Evolutionary conservation across 2,113 vertebrate species (phyloP).

Genomic region (Haemorhous mexicanus): DNA sequence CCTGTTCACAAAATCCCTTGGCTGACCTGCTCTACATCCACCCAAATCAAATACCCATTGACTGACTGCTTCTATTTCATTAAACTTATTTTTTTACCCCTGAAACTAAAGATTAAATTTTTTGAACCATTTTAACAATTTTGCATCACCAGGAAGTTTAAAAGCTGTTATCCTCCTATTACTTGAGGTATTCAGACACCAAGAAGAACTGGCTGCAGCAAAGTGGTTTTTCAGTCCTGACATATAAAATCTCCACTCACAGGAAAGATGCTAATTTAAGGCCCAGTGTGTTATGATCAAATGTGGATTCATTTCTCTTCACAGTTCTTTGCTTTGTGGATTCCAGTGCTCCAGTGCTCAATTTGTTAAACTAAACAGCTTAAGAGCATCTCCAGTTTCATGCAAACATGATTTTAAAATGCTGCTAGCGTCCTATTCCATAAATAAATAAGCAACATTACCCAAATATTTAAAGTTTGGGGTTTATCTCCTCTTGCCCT

Average conservation of each 20-base stretch:
- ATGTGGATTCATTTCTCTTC: not conserved
- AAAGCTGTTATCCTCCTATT: not conserved
- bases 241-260: not conserved
- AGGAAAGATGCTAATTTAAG: not conserved
- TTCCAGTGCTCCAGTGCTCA: not conserved
- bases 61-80: not conserved
- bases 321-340: not conserved
- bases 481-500: not conserved
- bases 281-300: not conserved
- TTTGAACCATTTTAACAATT: not conserved
- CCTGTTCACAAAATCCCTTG: not conserved
- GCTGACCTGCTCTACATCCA: not conserved
- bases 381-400: not conserved
- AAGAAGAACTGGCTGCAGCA: not conserved
- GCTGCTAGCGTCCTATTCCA: not conserved
- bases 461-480: not conserved
- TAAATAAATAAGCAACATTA: not conserved
- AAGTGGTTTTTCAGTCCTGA: not conserved
- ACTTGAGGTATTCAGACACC: not conserved
- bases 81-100: not conserved
- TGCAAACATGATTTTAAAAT: not conserved
- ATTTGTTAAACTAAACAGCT: constrained; percentile 4
- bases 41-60: not conserved
- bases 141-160: not conserved
- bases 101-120: not conserved